Conservation (phyloP, 2,797 vertebrate genomes). For the Sebastolobus alascanus region DNA sequence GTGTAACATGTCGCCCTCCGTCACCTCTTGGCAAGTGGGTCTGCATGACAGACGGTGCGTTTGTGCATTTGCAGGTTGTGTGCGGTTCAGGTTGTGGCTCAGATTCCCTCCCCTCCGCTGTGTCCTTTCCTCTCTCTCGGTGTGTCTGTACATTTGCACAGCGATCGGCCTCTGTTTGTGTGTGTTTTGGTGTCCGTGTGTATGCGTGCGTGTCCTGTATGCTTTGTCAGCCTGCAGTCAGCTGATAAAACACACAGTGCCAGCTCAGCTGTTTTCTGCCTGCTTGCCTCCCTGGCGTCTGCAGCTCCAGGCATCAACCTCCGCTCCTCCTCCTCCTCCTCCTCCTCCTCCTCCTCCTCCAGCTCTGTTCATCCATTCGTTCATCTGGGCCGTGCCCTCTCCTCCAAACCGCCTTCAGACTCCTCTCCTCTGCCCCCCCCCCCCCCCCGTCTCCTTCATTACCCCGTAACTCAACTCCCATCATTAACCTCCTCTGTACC, state of each 20-base stretch:
- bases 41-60: conserved; percentile 18
- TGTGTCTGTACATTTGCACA: conserved; percentile 39
- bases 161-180: conserved; percentile 50
- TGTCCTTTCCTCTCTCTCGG: conserved; percentile 25
- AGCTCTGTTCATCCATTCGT: conserved; percentile 20
- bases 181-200: conserved; percentile 32
- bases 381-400: conserved; percentile 17
- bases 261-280: conserved; percentile 78
- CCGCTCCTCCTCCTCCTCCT: background rate
- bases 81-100: conserved; percentile 27
- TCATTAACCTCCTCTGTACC: conserved; percentile 10
- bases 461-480: conserved; percentile 7
- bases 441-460: background rate
- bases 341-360: conserved; percentile 15
- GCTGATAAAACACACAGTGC: conserved; percentile 76
- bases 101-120: conserved; percentile 15
- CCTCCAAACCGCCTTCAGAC: background rate
- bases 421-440: background rate
- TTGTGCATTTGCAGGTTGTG: conserved; percentile 32
- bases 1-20: conserved; percentile 30
- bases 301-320: conserved; percentile 47
- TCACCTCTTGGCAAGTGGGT: conserved; percentile 31
- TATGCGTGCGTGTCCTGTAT: conserved; percentile 52
- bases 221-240: conserved; percentile 80
- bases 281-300: conserved; percentile 42